Percentiles rank a stretch among this genome's conserved stretches.
Evolutionary conservation across 2,113 vertebrate genomes (phyloP).

Genomic region (Actinemys pallida): DNA sequence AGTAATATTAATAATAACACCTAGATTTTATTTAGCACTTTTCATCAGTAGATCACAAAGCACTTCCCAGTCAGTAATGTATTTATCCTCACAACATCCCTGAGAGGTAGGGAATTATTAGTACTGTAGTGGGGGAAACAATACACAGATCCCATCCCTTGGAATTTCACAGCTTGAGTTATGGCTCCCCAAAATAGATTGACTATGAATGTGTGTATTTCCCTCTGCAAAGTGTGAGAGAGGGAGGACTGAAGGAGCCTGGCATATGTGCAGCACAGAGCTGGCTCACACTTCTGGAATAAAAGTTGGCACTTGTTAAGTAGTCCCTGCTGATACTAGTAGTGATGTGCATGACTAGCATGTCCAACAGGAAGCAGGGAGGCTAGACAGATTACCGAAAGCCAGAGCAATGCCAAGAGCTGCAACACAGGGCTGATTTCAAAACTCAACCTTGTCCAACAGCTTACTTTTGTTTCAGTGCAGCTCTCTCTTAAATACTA

Average conservation of each 20-base stretch:
- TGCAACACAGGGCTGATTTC: constrained; percentile 16
- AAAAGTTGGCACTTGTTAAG: background rate
- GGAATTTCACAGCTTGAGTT: background rate
- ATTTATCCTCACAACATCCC: background rate
- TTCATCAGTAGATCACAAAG: background rate
- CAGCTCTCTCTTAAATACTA: background rate
- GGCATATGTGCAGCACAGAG: background rate
- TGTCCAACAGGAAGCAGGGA: background rate
- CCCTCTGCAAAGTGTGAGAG: background rate
- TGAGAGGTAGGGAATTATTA: background rate
- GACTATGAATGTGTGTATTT: background rate
- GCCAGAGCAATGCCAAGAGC: background rate
- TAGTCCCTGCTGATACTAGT: background rate
- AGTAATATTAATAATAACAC: background rate
- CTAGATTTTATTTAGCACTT: background rate
- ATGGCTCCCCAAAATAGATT: background rate
- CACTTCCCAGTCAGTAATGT: background rate
- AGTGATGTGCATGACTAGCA: background rate
- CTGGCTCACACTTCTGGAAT: background rate
- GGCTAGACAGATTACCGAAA: constrained; percentile 6
- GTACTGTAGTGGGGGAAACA: background rate
- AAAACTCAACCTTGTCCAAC: constrained; percentile 52
- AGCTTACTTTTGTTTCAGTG: constrained; percentile 6
- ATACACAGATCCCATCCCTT: background rate
- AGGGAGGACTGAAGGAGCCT: background rate